These are phyloP conservation scores for Lagria hirta DNA, from an alignment of 2,888 invertebrate genomes.

Conservation along the genomic window DNA sequence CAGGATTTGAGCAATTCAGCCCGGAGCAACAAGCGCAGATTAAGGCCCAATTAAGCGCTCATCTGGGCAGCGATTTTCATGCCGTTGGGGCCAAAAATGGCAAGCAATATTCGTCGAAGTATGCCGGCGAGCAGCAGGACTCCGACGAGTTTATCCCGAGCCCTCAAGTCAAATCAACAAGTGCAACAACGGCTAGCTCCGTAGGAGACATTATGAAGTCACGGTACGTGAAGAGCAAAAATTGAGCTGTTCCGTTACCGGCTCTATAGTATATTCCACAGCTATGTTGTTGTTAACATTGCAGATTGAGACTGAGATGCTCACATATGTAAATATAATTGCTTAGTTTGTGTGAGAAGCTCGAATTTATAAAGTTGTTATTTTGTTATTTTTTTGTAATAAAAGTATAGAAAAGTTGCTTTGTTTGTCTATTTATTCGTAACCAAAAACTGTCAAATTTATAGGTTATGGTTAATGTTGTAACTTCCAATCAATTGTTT, in stretches of 20 bases:
- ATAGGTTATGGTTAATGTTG: no score
- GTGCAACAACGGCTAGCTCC: conserved; percentile 2
- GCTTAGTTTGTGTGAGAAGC: not conserved
- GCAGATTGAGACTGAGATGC: not conserved
- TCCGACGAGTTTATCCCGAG: conserved; percentile 35
- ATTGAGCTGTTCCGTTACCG: no score
- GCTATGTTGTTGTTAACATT: no score
- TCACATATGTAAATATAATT: not conserved
- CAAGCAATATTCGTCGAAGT: conserved; percentile 28
- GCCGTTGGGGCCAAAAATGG: conserved; percentile 28
- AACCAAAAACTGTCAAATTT: no score
- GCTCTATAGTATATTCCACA: no score
- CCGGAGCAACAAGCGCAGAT: conserved; percentile 52
- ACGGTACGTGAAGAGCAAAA: conserved; percentile 13
- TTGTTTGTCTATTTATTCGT: no score
- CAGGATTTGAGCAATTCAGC: conserved; percentile 51
- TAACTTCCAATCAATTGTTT: no score
- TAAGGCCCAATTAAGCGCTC: conserved; percentile 47
- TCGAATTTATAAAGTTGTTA: not conserved
- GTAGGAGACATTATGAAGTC: conserved; percentile 15
- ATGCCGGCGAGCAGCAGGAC: conserved; percentile 19
- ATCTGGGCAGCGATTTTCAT: conserved; percentile 39
- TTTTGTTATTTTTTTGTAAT: no score
- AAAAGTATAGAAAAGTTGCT: no score
- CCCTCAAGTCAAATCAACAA: conserved; percentile 32